Base-by-base conservation (phyloP, 2,888 invertebrate genomes). In the Ophion ventricosus region DNA sequence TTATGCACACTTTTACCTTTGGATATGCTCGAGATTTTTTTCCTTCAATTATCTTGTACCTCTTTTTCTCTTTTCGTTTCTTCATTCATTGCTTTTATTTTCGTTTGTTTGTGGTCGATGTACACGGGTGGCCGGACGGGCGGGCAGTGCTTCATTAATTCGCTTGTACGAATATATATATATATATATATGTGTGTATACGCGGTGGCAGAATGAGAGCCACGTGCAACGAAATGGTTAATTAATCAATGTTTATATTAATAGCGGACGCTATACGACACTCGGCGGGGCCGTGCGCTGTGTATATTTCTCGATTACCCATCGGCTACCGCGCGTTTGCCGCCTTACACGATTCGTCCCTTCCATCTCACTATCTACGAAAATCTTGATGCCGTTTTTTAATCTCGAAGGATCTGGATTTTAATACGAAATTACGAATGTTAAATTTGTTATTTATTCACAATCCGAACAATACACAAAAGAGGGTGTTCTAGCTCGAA, bases 171-270 rank as follows among this genome's bases (percentile, higher is more conserved):
- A 67, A 70, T 43, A 14, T 43, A 43, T 43, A 14, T n/a, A n/a
- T n/a, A n/a, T n/a, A n/a, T n/a, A n/a, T 43, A 14, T 43, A 43
- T 43, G 10, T 11, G 43, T 43, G 11, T 10, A 14, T 3, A 43
- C 3, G 14, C 3, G 14, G 14, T 43, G 11, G 14, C 7, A 78
- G 80, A 82, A 82, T 85, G 87, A 86, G 86, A 86, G 83, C 76
- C 54, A 77, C 66, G 77, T 87, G 88, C 87, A 88, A 74, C 88
- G 87, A 88, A 89, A 88, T 88, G 85, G 87, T 90, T 91, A 91
- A 92, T 92, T 92, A 91, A 92, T 90, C 90, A 89, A 90, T 90
- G 90, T 91, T 92, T 90, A 88, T 91, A 90, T 92, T 91, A 92
- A 91, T 92, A 90, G 86, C 85, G 85, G 84, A 86, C 85, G 82